Conservation (phyloP, 2,797 vertebrate genomes). For the Cryptoprocta ferox region DNA sequence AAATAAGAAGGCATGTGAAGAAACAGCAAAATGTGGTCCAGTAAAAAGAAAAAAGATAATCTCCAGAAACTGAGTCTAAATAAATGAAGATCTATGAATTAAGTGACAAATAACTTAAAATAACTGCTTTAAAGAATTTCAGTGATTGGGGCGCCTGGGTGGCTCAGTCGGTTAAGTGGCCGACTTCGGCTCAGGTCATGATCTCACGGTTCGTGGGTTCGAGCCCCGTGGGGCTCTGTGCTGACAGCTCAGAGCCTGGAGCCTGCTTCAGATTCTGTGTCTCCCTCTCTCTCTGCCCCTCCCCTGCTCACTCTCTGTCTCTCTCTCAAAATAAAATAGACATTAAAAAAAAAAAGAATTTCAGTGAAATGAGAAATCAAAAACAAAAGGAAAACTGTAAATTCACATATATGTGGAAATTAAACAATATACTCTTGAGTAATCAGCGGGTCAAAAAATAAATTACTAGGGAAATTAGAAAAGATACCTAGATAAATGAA, state of each 20-base stretch:
- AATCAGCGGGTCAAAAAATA: neutral
- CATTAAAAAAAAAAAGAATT: no score
- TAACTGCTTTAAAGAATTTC: neutral
- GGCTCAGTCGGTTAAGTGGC: no score
- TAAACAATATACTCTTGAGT: neutral
- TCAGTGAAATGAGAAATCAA: neutral
- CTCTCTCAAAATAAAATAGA: no score
- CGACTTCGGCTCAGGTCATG: no score
- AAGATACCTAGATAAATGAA: neutral
- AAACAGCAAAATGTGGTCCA: neutral
- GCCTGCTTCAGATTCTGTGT: no score
- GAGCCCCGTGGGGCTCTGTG: no score
- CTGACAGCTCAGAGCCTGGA: no score
- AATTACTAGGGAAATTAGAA: neutral
- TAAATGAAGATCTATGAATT: neutral
- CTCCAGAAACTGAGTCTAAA: neutral
- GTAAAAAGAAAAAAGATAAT: neutral
- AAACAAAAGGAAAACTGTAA: neutral
- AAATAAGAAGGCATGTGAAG: no score
- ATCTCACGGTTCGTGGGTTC: no score
- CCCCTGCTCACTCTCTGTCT: no score
- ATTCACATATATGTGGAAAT: neutral
- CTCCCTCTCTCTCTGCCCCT: no score
- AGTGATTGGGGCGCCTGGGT: no score
- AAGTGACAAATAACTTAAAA: neutral